phyloP scores from a whole-genome alignment of 2,113 vertebrate genomes.

The Neodon shergylaensis region DNA sequence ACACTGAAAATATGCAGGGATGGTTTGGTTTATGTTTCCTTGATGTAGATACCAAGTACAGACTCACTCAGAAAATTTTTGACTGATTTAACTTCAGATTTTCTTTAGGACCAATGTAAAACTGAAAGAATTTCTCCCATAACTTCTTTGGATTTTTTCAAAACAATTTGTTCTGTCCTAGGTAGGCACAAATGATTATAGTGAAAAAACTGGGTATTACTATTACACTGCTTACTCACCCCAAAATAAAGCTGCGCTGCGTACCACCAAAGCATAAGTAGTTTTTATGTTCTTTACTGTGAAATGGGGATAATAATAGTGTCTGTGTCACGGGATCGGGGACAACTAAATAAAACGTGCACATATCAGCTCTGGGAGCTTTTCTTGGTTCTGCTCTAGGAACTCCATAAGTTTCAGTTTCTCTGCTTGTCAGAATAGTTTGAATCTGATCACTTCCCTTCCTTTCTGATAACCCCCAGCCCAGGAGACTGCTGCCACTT shows the following conservation, averaged over 20 bases:
- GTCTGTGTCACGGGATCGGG: not conserved
- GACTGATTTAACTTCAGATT: conserved; percentile 19
- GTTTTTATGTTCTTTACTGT: conserved; percentile 59
- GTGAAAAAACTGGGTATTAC: conserved; percentile 37
- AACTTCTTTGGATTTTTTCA: conserved; percentile 54
- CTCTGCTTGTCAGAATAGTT: conserved; percentile 26
- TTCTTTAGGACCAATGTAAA: conserved; percentile 59
- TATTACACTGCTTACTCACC: not conserved
- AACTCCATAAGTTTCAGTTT: conserved; percentile 34
- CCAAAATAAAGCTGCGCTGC: conserved; percentile 13
- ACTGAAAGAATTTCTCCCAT: conserved; percentile 40
- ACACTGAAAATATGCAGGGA: conserved; percentile 27
- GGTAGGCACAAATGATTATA: conserved; percentile 34
- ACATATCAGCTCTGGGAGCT: conserved; percentile 20
- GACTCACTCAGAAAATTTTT: conserved; percentile 42
- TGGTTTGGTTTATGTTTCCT: conserved; percentile 25
- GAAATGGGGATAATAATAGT: conserved; percentile 74
- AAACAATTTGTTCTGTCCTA: conserved; percentile 54
- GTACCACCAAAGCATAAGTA: conserved; percentile 2
- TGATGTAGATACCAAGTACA: conserved; percentile 30
- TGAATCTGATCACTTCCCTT: conserved; percentile 36
- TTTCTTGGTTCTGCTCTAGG: conserved; percentile 50
- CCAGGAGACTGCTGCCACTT: not conserved
- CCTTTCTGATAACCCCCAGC: not conserved
- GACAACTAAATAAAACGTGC: not conserved